These are phyloP conservation scores for Ceratina calcarata DNA, from an alignment of 1,140 invertebrate species.

Conservation along the genomic window DNA sequence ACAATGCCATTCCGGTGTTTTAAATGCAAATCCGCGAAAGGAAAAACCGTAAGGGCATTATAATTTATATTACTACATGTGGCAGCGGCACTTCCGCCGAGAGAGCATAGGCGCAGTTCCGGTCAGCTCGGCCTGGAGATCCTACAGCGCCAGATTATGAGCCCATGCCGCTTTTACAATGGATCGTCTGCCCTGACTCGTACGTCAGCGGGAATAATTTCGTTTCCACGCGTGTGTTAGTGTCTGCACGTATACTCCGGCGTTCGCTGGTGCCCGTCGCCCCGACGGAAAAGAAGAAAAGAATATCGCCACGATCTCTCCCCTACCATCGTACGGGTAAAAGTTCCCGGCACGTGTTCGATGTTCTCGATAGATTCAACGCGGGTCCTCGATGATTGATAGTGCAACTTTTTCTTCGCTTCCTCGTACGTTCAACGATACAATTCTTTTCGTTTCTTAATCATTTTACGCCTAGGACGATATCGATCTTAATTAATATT, in stretches of 20 bases:
- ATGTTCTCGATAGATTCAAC: not conserved
- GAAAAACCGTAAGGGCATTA: conserved; percentile 79
- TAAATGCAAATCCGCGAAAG: conserved; percentile 79
- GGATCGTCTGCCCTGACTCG: conserved; percentile 76
- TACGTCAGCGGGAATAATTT: conserved; percentile 75
- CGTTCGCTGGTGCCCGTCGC: not conserved
- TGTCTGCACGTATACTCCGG: not conserved
- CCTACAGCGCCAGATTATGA: conserved; percentile 80
- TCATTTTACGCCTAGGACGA: too few species aligned
- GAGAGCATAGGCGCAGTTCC: conserved; percentile 80
- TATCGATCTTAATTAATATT: too few species aligned
- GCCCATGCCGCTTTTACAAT: conserved; percentile 76
- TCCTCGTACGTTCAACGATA: not conserved
- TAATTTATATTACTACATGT: conserved; percentile 81
- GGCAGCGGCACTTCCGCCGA: conserved; percentile 78
- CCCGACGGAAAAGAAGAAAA: not conserved
- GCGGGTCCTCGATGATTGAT: conserved; percentile 16
- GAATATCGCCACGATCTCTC: conserved; percentile 14
- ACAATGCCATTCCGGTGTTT: conserved; percentile 70
- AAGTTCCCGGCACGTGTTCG: conserved; percentile 31
- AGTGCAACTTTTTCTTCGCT: not conserved
- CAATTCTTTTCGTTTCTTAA: not conserved
- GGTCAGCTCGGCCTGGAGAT: conserved; percentile 77
- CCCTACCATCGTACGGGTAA: not conserved
- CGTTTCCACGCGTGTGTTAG: conserved; percentile 39